A percentile compares a stretch with the other conserved stretches of the same genome.
These are phyloP conservation scores for Pelagia noctiluca DNA, from an alignment of 30 jellyfish, hydroid and myxozoan species.

Conservation along the genomic window DNA sequence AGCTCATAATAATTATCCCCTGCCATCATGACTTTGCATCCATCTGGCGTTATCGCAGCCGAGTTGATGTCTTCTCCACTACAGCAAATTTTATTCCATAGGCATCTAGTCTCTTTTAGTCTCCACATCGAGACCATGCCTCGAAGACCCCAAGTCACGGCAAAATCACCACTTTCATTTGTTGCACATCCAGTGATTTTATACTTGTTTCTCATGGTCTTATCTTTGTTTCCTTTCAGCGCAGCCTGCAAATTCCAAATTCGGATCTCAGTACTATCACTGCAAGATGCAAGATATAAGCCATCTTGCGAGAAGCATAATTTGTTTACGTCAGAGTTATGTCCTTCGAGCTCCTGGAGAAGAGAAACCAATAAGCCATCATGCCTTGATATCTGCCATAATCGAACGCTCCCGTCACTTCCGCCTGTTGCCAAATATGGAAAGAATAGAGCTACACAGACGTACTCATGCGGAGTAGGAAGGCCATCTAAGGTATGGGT, in stretches of 20 bases:
- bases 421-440: slow-evolving; percentile 65
- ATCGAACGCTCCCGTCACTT: slow-evolving; percentile 44
- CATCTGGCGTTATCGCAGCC: slow-evolving; percentile 28
- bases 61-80: slow-evolving; percentile 57
- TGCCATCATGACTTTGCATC: slow-evolving; percentile 47
- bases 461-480: slow-evolving; percentile 59
- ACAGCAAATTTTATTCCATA: slow-evolving; percentile 52
- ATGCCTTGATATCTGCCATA: not conserved
- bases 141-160: slow-evolving; percentile 48
- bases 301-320: slow-evolving; percentile 36
- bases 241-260: slow-evolving; percentile 17
- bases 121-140: slow-evolving; percentile 48
- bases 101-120: not conserved
- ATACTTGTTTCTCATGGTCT: slow-evolving; percentile 3
- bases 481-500: slow-evolving; percentile 14
- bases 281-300: slow-evolving; percentile 12
- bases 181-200: slow-evolving; percentile 25
- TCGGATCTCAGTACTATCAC: slow-evolving; percentile 35
- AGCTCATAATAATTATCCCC: slow-evolving; percentile 48
- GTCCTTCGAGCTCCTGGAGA: slow-evolving; percentile 24
- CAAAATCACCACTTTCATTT: slow-evolving; percentile 1
- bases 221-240: not conserved
- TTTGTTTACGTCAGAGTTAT: slow-evolving; percentile 19
- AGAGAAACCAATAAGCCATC: not conserved
- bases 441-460: slow-evolving; percentile 12